Evolutionary conservation across 2,888 invertebrate genomes (phyloP), one percentile per base, ranked within the genome.

Genomic region (Clivina fossor): DNA sequence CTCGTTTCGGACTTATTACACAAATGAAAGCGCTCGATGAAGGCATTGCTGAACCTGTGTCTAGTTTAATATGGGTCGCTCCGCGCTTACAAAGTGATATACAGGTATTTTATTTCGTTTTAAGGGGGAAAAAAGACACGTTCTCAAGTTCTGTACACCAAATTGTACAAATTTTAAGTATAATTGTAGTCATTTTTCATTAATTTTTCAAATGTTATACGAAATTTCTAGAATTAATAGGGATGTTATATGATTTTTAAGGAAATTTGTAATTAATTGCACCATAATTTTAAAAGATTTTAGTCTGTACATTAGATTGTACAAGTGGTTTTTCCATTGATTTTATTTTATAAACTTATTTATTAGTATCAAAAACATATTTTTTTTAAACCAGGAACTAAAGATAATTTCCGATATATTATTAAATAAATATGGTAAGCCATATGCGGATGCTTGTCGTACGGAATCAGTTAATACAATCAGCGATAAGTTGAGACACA

Each of bases 1-100:
- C 99, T 0, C 82, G 99, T 66, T 98, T 97, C 76, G 99, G 98
- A 0, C 79, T 99, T 7, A 86, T 99, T 49, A 93, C 94, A 33
- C 95, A 96, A 75, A 94, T 95, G 91, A 95, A 95, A 80, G 93
- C 84, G 71, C 76, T 98, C 8, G 98, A 99, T 69, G 93, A 93
- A 62, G 97, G 98, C 0, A 81, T 99, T 9, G 88, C 93, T 2
- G 98, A 99, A 75, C 89, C 98, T 1, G 91, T 99, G 57, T 92
- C 95, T 1, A 95, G 90, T 64, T 77, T 97, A n/a, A 84, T 99
- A 59, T 99, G 99, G 99, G 94, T 93, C 1, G 90, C 97, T 8
- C 97, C 98, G 0, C 81, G 98, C 41, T 79, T 99, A 67, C 90
- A 90, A 67, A 85, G 89, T 28, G 93, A 93, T 74, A 79, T 91